Evolutionary conservation across 2,113 vertebrate genomes (phyloP).

Genomic region (Chionodraco myersi): DNA sequence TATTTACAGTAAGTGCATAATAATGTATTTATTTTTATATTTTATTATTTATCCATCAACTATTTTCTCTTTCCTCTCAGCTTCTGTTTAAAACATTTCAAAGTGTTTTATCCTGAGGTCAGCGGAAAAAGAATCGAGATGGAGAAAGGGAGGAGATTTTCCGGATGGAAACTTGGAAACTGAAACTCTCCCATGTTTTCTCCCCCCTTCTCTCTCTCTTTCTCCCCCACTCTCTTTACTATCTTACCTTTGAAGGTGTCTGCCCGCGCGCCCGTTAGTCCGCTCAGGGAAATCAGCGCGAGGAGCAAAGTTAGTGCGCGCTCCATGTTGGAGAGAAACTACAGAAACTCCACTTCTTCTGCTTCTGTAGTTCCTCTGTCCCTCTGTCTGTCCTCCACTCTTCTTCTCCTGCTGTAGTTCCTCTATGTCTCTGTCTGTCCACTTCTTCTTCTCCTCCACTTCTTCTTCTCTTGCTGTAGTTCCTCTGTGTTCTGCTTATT

Average conservation of each 20-base stretch:
- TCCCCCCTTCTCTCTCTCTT: neutral
- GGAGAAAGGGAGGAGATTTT: conserved; percentile 56
- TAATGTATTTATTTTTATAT: too few species aligned
- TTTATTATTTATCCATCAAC: too few species aligned
- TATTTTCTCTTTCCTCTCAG: too few species aligned
- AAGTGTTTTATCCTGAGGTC: too few species aligned
- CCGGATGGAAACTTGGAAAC: conserved; percentile 73
- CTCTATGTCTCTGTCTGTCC: too few species aligned
- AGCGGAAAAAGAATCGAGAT: neutral
- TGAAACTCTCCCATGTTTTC: conserved; percentile 37
- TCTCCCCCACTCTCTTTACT: neutral
- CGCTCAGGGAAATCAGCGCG: conserved; percentile 32
- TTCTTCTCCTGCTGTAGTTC: neutral
- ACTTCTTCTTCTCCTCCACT: neutral
- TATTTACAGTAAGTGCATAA: too few species aligned
- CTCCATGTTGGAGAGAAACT: conserved; percentile 59
- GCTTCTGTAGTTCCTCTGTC: neutral
- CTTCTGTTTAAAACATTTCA: too few species aligned
- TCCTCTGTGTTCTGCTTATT: too few species aligned
- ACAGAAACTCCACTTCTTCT: conserved; percentile 13
- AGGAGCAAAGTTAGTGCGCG: conserved; percentile 62
- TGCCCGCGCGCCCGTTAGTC: conserved; percentile 39
- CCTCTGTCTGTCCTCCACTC: conserved; percentile 6
- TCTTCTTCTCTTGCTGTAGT: too few species aligned
- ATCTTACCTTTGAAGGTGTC: conserved; percentile 65